Evolutionary conservation across 2,888 invertebrate species (phyloP), one percentile per base, ranked within the genome.

Genomic region (Pterostichus madidus): DNA sequence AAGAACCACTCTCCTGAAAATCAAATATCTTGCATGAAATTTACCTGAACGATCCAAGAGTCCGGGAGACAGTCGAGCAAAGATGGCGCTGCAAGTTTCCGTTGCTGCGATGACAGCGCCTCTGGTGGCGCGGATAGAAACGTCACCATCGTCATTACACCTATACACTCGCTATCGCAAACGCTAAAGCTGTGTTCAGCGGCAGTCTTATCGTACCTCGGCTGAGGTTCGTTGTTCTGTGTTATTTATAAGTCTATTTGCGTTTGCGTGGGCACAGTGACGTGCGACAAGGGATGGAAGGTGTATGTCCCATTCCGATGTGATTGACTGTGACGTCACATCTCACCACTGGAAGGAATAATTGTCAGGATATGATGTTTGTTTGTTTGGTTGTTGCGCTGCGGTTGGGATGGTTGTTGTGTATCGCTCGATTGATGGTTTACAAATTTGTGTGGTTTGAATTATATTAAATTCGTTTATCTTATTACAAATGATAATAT

Each of bases 161-260:
- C 11, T n/a, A 49, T 13, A 13, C 49, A 49, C n/a, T 10, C 49
- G 49, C 49, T n/a, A 49, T 49, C 15, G 56, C 56, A 17, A 56
- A 56, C 24, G 56, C 24, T 56, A 13, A 13, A 56, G 56, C 56
- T 13, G 56, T 56, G 56, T 56, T 52, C 52, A 52, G 52, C 52
- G 13, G 15, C 24, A 24, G 13, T 52, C 56, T 56, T 56, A 56
- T 56, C 56, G 49, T 49, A 49, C n/a, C 39, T 3, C 39, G 7
- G 39, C 52, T 52, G 52, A 52, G 52, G 52, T 56, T 56, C 56
- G 56, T 56, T 56, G 56, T 56, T 56, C 56, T 17, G 56, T 5
- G 10, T n/a, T 52, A 17, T 56, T 13, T 13, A 56, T 56, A 56
- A 56, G 56, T 56, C 24, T 56, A 17, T 56, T 56, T 17, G 56